Base-by-base conservation (phyloP, 1,140 invertebrate genomes). In the Asobara japonica region DNA sequence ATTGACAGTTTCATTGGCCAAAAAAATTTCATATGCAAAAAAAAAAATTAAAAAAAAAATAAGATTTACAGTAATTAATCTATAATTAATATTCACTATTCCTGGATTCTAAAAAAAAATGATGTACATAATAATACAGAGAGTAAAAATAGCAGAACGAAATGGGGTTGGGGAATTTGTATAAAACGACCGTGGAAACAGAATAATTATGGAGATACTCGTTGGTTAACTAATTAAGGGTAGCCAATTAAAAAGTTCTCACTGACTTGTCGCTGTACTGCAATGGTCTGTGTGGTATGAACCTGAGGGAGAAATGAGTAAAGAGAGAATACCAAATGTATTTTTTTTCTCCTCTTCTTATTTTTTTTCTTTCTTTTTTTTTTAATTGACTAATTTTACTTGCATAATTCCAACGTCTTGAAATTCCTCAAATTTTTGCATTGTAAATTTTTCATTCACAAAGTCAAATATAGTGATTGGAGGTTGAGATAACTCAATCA, bases 241-340 rank as follows among this genome's bases (percentile, higher is more conserved):
- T 82, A 76, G 82, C 84, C 86, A 87, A 87, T 87, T 86, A 87
- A 87, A 87, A 86, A 86, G 81, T 86, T 87, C 75, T 79, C 83
- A 75, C 80, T 83, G 78, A 56, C 65, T 73, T 76, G 73, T 79
- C 65, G 75, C 76, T 73, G 67, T n/a, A 71, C 65, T 16, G 18
- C 36, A 48, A 68, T 65, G 41, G 31, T 72, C 29, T 36, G 27
- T 30, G 20, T 36, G 71, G n/a, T 33, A 65, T 22, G 18, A 71
- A 68, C 33, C 64, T 62, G 31, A 62, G 60, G 11, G 25, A 41
- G 64, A 64, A 31, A 64, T 25, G 20, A 62, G 29, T 38, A 62
- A 36, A 41, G 16, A 25, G 56, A 60, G 22, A 60, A 25, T 62
- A 38, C 31, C 20, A 33, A 70, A 62, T 70, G 20, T 70, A 29